Conservation (phyloP, 2,888 invertebrate genomes). For the Leucozona laternaria region DNA sequence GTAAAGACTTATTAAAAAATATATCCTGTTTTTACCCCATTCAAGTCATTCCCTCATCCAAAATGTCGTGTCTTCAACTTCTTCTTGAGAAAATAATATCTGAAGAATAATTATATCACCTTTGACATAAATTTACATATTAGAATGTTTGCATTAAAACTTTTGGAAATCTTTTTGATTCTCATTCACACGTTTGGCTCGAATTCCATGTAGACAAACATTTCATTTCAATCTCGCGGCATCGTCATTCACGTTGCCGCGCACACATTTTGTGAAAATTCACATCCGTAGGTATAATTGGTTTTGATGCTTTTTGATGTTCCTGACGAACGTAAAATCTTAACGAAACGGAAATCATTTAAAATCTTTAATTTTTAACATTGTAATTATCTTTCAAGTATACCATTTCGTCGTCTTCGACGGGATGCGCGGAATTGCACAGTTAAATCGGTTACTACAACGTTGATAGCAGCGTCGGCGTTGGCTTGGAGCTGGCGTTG, state of each 20-base stretch:
- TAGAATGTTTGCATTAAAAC: neutral
- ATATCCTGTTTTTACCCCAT: too few relatives aligned
- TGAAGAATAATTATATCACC: neutral
- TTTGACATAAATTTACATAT: neutral
- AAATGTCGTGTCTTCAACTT: too few relatives aligned
- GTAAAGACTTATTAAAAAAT: too few relatives aligned
- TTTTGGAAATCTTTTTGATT: neutral
- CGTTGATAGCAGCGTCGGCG: neutral
- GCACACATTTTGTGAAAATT: neutral
- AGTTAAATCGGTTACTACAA: neutral
- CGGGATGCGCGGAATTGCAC: neutral
- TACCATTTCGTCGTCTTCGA: neutral
- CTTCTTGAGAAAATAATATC: neutral
- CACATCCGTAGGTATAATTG: slow-evolving; percentile 1
- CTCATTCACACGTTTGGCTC: neutral
- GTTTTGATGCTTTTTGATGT: slow-evolving; percentile 27
- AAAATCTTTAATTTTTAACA: slow-evolving; percentile 49
- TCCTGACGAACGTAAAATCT: neutral
- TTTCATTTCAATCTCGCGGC: too few relatives aligned
- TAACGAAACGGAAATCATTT: slow-evolving; percentile 47
- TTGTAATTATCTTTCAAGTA: slow-evolving; percentile 54
- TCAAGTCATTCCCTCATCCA: too few relatives aligned
- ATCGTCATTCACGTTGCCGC: too few relatives aligned
- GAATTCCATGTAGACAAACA: neutral
- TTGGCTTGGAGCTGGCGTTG: too few relatives aligned